Evolutionary conservation across 1,140 invertebrate species (phyloP), one percentile per base, ranked within the genome.

Genomic region (Eupeodes corollae): DNA sequence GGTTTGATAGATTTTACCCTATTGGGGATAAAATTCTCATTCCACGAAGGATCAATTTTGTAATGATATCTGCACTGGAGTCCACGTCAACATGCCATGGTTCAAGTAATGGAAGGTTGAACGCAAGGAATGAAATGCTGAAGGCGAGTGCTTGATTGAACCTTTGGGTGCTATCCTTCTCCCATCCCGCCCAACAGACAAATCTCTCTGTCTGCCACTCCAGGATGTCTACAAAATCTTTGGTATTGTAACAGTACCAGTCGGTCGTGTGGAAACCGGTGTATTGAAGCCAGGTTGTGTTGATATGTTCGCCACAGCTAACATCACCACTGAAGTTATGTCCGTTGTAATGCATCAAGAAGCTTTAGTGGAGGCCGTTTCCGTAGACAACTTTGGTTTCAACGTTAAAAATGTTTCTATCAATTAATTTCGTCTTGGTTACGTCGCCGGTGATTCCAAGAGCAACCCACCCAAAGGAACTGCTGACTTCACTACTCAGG

Each of bases 221-320:
- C 86, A 94, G 72, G 92, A 97, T 75, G 93, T 97, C 19, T 97
- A 97, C 84, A 97, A 97, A 79, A 97, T 97, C 72, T 92, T 92
- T 61, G 93, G 91, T 80, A 97, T 97, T 73, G 93, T 92, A 73
- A 97, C 93, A 68, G 93, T 97, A 69, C 93, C 92, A 47, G 93
- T 97, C 38, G 93, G 93, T 59, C 79, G 93, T 71, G 91, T 97
- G 40, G 93, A 97, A 75, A 97, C 93, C 69, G 93, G 93, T 65
- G 74, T 94, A 49, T 70, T 97, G 51, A 97, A 97, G 70, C 91
- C 93, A 40, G 92, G 91, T 34, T 89, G 82, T 75, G 82, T 94
- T 54, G 89, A 94, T 31, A 88, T 87, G 13, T 93, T 93, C 63
- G 91, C 91, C 45, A 91, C 87, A 35, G 83, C 79, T 53, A 83